These are phyloP conservation scores for Distichodus sexfasciatus DNA, from an alignment of 2,797 vertebrate species.

Conservation along the genomic window DNA sequence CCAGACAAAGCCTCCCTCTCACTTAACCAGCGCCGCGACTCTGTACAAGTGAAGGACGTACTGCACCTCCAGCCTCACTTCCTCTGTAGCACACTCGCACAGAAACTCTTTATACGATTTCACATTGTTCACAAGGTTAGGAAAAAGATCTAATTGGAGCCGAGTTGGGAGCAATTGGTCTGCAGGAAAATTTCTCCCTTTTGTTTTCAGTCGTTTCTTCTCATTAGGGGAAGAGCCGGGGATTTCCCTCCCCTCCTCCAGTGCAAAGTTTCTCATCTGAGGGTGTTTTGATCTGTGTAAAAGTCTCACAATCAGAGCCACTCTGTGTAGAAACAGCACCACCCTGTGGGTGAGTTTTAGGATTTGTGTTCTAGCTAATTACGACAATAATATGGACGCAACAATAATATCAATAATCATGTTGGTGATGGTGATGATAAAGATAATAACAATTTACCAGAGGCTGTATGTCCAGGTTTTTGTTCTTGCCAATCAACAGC, in stretches of 20 bases:
- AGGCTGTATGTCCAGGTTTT: not conserved
- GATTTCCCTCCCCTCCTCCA: constrained; percentile 34
- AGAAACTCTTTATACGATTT: constrained; percentile 10
- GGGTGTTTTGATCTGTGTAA: not conserved
- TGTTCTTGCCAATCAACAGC: not conserved
- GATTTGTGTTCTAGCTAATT: not conserved
- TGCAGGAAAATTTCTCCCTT: not conserved
- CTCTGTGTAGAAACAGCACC: constrained; percentile 27
- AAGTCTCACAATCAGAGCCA: not conserved
- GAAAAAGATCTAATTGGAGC: not conserved
- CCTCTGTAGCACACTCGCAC: not conserved
- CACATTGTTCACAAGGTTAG: too few relatives aligned
- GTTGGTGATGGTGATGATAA: not conserved
- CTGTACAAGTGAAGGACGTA: not conserved
- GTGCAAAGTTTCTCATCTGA: constrained; percentile 12
- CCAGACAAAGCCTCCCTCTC: constrained; percentile 17
- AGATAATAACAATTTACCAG: not conserved
- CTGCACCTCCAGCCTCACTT: not conserved
- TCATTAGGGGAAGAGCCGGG: constrained; percentile 27
- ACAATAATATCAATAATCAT: not conserved
- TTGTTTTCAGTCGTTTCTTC: constrained; percentile 5
- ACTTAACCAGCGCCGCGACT: not conserved
- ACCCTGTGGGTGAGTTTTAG: constrained; percentile 28
- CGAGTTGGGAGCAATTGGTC: not conserved
- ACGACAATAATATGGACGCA: not conserved